A percentile compares a stretch with the other conserved stretches of the same genome.
These are phyloP conservation scores for Riptortus pedestris DNA, from an alignment of 1,140 invertebrate species.

Conservation along the genomic window DNA sequence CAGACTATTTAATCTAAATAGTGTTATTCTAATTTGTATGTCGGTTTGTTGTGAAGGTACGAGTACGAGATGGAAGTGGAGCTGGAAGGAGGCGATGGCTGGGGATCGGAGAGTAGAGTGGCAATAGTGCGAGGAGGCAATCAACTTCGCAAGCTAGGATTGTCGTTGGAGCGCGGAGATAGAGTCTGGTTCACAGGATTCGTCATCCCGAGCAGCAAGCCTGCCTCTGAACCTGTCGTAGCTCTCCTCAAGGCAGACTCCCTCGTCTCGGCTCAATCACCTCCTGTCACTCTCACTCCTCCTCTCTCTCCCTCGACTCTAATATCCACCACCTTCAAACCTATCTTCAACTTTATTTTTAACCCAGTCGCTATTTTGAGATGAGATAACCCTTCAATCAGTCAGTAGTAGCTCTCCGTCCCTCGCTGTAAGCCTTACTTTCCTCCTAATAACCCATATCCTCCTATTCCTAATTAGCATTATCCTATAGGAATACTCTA, in stretches of 20 bases:
- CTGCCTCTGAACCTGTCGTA: conserved; percentile 40
- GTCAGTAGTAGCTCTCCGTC: no score
- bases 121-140: conserved; percentile 48
- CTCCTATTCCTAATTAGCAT: no score
- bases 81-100: conserved; percentile 48
- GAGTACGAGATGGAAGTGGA: conserved; percentile 57
- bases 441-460: no score
- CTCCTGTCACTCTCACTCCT: no score
- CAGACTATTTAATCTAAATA: no score
- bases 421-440: no score
- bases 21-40: no score
- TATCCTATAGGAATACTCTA: no score
- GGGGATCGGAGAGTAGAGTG: conserved; percentile 50
- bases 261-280: conserved; percentile 43
- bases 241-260: conserved; percentile 54
- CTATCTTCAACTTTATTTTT: conserved; percentile 13
- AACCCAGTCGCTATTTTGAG: conserved; percentile 1
- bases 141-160: conserved; percentile 59
- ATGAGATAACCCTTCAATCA: no score
- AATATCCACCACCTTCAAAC: not conserved
- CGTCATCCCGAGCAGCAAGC: conserved; percentile 37
- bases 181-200: conserved; percentile 58
- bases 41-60: no score
- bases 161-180: conserved; percentile 52
- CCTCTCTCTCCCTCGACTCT: not conserved